Percentiles rank a stretch among this genome's conserved stretches.
These are phyloP conservation scores for Heliconius himera DNA, from an alignment of 1,140 invertebrate species.

Conservation along the genomic window DNA sequence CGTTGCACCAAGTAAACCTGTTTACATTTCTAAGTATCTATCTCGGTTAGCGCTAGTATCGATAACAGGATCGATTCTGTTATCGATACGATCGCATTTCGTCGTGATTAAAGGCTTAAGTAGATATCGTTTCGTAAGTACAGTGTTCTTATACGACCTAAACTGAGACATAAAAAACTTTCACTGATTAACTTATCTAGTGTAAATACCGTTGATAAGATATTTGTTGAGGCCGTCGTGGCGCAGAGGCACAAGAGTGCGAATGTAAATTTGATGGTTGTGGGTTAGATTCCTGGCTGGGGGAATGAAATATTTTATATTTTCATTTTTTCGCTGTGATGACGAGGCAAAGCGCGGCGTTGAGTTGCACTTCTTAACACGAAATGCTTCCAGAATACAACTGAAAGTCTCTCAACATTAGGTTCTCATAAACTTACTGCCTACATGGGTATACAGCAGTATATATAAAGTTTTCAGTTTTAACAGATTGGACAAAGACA, in stretches of 20 bases:
- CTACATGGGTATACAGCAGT: no score
- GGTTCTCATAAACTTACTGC: no score
- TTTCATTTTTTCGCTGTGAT: no score
- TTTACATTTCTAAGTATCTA: neutral
- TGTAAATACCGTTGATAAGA: neutral
- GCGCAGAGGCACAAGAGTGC: neutral
- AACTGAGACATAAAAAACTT: neutral
- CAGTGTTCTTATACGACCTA: neutral
- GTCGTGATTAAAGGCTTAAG: conserved; percentile 29
- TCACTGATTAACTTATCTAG: conserved; percentile 2
- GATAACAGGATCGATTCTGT: conserved; percentile 22
- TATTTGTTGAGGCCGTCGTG: neutral
- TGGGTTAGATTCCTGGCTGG: neutral
- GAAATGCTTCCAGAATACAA: no score
- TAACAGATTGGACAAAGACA: no score
- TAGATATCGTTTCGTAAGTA: neutral
- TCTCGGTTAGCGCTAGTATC: conserved; percentile 16
- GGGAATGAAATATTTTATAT: no score
- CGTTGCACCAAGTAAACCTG: neutral
- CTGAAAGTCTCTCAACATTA: no score
- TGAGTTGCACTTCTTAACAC: no score
- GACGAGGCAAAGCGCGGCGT: no score
- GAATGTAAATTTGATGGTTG: neutral
- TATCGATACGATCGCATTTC: conserved; percentile 16
- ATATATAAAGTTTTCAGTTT: no score